A percentile compares a stretch with the other conserved stretches of the same genome.
These are phyloP conservation scores for Zelleria hepariella DNA, from an alignment of 2,888 invertebrate species.

Conservation along the genomic window DNA sequence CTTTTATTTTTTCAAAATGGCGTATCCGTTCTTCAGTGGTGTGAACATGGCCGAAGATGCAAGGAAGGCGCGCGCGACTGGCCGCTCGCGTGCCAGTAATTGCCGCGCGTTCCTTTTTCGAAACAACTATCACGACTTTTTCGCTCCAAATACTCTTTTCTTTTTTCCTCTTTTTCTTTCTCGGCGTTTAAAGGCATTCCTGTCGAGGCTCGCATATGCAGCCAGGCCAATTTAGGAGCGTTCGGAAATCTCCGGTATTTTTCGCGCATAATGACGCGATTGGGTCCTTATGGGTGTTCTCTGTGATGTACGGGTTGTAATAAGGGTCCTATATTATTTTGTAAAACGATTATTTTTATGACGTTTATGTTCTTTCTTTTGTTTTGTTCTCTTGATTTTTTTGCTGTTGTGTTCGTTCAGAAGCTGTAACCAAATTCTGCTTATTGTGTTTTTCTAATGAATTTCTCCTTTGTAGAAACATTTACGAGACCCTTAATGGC, in stretches of 20 bases:
- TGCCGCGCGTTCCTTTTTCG: slow-evolving; percentile 65
- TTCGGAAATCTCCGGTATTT: slow-evolving; percentile 59
- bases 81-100: slow-evolving; percentile 69
- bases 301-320: neutral
- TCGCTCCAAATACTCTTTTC: slow-evolving; percentile 63
- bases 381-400: neutral
- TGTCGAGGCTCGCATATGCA: slow-evolving; percentile 37
- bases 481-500: neutral
- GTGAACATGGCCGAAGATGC: slow-evolving; percentile 36
- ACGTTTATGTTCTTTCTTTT: neutral
- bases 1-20: neutral
- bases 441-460: neutral
- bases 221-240: slow-evolving; percentile 49
- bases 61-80: slow-evolving; percentile 58
- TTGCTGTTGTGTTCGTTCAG: neutral
- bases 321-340: neutral
- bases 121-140: slow-evolving; percentile 70
- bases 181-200: slow-evolving; percentile 49
- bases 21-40: slow-evolving; percentile 22
- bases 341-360: slow-evolving; percentile 2
- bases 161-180: slow-evolving; percentile 33
- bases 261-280: slow-evolving; percentile 1
- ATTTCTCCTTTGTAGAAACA: neutral
- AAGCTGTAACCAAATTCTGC: neutral
- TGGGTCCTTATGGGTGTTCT: neutral